Percentiles rank a stretch among this genome's conserved stretches.
These are phyloP conservation scores for Mastigias papua DNA, from an alignment of 30 jellyfish, hydroid and myxozoan species.

Conservation along the genomic window DNA sequence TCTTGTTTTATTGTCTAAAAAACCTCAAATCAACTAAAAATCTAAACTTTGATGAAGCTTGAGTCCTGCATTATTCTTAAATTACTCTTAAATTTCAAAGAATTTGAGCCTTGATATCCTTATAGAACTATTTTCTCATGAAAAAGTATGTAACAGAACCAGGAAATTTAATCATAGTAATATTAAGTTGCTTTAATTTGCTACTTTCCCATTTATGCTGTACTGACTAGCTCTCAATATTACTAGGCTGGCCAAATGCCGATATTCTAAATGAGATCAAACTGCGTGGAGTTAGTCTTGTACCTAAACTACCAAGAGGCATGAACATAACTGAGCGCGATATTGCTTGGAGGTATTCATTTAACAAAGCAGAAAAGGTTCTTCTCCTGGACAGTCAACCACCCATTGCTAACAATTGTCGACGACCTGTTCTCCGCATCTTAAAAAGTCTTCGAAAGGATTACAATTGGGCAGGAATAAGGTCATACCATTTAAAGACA, in stretches of 20 bases:
- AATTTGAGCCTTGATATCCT: no score
- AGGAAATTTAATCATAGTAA: no score
- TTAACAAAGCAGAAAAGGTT: constrained; percentile 17
- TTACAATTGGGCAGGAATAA: constrained; percentile 18
- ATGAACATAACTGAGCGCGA: neutral
- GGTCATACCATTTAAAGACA: constrained; percentile 35
- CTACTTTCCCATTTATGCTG: no score
- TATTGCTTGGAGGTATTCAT: constrained; percentile 19
- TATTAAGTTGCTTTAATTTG: no score
- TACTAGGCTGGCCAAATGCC: constrained; percentile 1
- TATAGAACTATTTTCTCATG: no score
- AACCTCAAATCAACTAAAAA: no score
- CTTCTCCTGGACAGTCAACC: constrained; percentile 1
- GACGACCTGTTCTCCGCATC: constrained; percentile 23
- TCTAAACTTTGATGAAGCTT: no score
- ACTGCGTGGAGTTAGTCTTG: neutral
- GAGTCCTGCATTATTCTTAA: no score
- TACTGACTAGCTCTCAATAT: neutral
- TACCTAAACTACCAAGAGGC: constrained; percentile 6
- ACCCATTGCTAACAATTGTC: constrained; percentile 1
- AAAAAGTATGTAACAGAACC: no score
- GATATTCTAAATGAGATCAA: neutral
- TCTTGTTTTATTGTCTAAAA: no score
- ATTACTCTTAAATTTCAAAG: no score
- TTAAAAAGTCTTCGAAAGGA: neutral